These are phyloP conservation scores for Papilio aristodemus DNA, from an alignment of 1,140 invertebrate species.

Conservation along the genomic window DNA sequence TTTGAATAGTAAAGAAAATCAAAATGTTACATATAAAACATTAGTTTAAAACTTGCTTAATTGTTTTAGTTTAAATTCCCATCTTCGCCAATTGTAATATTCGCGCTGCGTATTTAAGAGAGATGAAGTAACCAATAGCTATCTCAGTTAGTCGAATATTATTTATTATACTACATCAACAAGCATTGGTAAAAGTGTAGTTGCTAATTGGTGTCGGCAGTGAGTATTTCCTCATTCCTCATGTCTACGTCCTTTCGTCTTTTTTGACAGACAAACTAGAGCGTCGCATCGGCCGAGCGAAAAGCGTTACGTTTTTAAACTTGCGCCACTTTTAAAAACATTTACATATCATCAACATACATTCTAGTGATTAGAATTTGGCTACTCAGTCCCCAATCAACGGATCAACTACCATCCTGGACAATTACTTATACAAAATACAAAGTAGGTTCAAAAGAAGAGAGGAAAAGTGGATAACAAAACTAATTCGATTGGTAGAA, in stretches of 20 bases:
- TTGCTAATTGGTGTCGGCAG: not conserved
- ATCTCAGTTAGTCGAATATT: not conserved
- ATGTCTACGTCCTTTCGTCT: conserved; percentile 41
- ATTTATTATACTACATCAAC: not conserved
- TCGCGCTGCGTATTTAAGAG: not conserved
- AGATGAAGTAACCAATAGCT: not conserved
- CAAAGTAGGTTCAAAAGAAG: too few species aligned
- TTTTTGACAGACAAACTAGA: conserved; percentile 42
- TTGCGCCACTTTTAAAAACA: conserved; percentile 37
- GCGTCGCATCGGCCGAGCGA: conserved; percentile 40
- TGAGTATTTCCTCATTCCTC: conserved; percentile 36
- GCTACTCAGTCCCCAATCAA: too few species aligned
- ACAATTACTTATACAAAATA: too few species aligned
- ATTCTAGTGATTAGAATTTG: too few species aligned
- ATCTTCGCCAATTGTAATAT: not conserved
- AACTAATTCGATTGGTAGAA: not conserved
- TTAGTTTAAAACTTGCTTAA: too few species aligned
- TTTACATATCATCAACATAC: conserved; percentile 21
- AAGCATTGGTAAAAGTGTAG: not conserved
- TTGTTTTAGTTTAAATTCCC: not conserved
- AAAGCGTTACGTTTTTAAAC: conserved; percentile 51
- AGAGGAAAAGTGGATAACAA: too few species aligned
- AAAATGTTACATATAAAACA: too few species aligned
- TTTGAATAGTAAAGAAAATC: too few species aligned
- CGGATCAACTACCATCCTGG: too few species aligned